Evolutionary conservation across 1,140 invertebrate species (phyloP), one percentile per base, ranked within the genome.

Genomic region (Andrena cerasifolii): DNA sequence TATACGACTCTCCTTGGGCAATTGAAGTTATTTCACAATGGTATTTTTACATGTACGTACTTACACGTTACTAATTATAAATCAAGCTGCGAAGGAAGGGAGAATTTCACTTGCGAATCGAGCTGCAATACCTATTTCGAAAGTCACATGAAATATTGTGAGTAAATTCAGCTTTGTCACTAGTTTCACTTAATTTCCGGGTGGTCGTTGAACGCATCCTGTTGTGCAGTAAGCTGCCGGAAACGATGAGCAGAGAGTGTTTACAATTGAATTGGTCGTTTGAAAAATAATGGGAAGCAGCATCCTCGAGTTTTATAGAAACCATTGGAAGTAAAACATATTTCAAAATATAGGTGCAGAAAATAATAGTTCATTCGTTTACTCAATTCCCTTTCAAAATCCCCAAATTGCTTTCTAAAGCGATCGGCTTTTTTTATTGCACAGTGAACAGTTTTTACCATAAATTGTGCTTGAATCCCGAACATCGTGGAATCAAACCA

Each of bases 101-200:
- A 54, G 0, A 43, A 12, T 61, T 72, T 61, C 56, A 26, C 43
- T 0, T 49, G 54, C 49, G 68, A 61, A 72, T 49, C 54, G 56
- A 61, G 45, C 26, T 72, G 68, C 24, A 61, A 33, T 72, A 14
- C 68, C 68, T 72, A 72, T 72, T 72, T 61, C 43, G 21, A 56
- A 56, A 56, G 21, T 40, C 16, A 2, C 21, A 16, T 18, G n/a
- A 75, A 75, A 75, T 67, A 56, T 75, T 47, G 47, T 6, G 72
- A 66, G 28, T 58, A 33, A 56, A 45, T 59, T 0, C 12, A 21
- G n/a, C 51, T 6, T 47, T 16, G 51, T n/a, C 62, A 12, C 66
- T 75, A 28, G 40, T 66, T 75, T 56, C 62, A 45, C 72, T 75
- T 75, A 66, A 75, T 75, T 75, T 67, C 62, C 72, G 51, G 62